These are phyloP conservation scores for Platygyra sinensis DNA, from an alignment of 64 coral and sea anemone species.

Conservation along the genomic window DNA sequence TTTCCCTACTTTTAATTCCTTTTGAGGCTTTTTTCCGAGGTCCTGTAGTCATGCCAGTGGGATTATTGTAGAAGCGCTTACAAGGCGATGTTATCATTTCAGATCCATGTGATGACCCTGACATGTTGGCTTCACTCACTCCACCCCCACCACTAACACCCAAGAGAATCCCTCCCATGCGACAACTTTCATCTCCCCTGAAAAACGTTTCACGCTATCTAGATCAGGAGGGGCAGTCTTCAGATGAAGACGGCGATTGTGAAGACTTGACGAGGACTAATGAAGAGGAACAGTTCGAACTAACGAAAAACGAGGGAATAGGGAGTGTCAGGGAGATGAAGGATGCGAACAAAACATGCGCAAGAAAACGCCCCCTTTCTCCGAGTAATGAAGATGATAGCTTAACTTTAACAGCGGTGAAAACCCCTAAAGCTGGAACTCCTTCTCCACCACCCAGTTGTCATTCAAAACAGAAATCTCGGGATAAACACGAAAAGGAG, in stretches of 20 bases:
- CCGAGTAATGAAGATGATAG: constrained; percentile 17
- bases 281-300: not conserved
- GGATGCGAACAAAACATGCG: not conserved
- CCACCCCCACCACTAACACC: constrained; percentile 70
- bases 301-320: not conserved
- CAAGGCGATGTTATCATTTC: not conserved
- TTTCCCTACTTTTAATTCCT: too few species aligned
- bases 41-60: too few species aligned
- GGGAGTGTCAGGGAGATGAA: not conserved
- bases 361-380: not conserved
- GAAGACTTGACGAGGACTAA: not conserved
- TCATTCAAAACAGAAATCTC: not conserved
- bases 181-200: constrained; percentile 65
- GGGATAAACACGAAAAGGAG: constrained; percentile 43
- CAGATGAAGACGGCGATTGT: constrained; percentile 35
- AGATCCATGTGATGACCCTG: constrained; percentile 19
- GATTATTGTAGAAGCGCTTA: too few species aligned
- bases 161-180: constrained; percentile 62
- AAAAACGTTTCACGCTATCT: constrained; percentile 58
- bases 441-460: constrained; percentile 14
- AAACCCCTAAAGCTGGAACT: not conserved
- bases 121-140: constrained; percentile 32
- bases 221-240: constrained; percentile 26
- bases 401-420: not conserved
- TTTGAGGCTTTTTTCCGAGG: too few species aligned